Base-by-base conservation (phyloP, 2,888 invertebrate genomes). In the Odontomyia ornata region DNA sequence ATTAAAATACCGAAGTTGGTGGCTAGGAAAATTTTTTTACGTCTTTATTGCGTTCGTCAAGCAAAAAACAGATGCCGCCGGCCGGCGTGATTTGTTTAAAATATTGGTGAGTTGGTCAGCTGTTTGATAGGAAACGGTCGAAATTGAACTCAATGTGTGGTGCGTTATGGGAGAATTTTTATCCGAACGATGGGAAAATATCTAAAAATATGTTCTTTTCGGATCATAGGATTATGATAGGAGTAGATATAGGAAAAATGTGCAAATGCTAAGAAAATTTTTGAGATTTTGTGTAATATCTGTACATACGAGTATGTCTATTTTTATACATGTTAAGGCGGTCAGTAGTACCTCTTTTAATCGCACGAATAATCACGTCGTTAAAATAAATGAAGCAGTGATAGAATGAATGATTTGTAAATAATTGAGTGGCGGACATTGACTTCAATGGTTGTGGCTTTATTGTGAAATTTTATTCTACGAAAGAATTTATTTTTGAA, bases 61-160 rank as follows among this genome's bases (percentile, higher is more conserved):
- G 13, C 2, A 23, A 25, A 25, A 60, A 60, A 18, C 18, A 65
- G n/a, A 36, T 27, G 65, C 36, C 36, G 36, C 65, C 65, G 36
- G 65, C 69, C 69, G 69, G 47, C n/a, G 1, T 18, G 21, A 15
- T 13, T 18, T n/a, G 52, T n/a, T 36, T 52, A 52, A 18, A 52
- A 7, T 7, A 43, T 52, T 36, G 36, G 46, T 30, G 65, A 21
- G 18, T 9, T 43, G 69, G 47, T n/a, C 69, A 69, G 69, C 69
- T 69, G 69, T 69, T 69, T 69, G 25, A 69, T 47, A 27, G 47
- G 25, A 60, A 60, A 60, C 60, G 60, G 23, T 5, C 60, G 60
- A 25, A 21, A 60, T 4, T 25, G 60, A 60, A 13, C 60, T 25
- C 2, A 11, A 25, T 18, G 18, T 25, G 60, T 5, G n/a, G n/a